phyloP scores from a whole-genome alignment of 2,888 invertebrate species.

The Hypselothyrea guttata region DNA sequence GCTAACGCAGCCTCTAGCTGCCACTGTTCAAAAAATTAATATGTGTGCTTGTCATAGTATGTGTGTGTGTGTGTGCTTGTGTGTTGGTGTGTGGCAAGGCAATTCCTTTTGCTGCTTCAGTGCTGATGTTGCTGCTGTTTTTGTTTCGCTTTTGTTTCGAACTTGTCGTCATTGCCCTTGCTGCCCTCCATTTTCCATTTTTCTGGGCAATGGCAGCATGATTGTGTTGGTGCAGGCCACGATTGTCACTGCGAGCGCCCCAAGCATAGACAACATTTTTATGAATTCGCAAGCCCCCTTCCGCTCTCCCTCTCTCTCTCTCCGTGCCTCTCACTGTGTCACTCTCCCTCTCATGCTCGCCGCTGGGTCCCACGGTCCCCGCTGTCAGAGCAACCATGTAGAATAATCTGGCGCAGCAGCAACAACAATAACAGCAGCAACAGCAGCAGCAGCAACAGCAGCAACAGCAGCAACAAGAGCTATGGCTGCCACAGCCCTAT shows the following conservation, averaged over 20 bases:
- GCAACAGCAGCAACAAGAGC: too few species aligned
- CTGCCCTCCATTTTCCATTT: constrained; percentile 53
- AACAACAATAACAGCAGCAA: constrained; percentile 16
- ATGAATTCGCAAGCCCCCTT: constrained; percentile 58
- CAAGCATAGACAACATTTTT: constrained; percentile 73
- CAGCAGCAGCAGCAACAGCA: constrained; percentile 13
- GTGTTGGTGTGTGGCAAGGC: constrained; percentile 29
- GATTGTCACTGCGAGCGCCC: constrained; percentile 76
- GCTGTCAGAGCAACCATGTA: constrained; percentile 39
- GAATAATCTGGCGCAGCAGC: constrained; percentile 61
- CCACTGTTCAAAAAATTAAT: constrained; percentile 48
- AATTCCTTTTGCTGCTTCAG: constrained; percentile 43
- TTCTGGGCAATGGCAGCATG: constrained; percentile 28
- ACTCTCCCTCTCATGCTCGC: constrained; percentile 4
- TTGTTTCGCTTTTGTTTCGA: constrained; percentile 64
- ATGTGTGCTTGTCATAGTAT: constrained; percentile 3
- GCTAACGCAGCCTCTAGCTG: constrained; percentile 8
- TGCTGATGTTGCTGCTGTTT: constrained; percentile 50
- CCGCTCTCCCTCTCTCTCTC: constrained; percentile 1
- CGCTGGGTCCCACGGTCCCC: not conserved
- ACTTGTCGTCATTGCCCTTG: constrained; percentile 56
- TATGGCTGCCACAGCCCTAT: constrained; percentile 27
- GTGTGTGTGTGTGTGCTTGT: constrained; percentile 17
- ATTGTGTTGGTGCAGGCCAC: constrained; percentile 68
- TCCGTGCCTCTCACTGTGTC: not conserved